Conservation (phyloP, 1,140 invertebrate species). For the Kradibia gibbosae region DNA sequence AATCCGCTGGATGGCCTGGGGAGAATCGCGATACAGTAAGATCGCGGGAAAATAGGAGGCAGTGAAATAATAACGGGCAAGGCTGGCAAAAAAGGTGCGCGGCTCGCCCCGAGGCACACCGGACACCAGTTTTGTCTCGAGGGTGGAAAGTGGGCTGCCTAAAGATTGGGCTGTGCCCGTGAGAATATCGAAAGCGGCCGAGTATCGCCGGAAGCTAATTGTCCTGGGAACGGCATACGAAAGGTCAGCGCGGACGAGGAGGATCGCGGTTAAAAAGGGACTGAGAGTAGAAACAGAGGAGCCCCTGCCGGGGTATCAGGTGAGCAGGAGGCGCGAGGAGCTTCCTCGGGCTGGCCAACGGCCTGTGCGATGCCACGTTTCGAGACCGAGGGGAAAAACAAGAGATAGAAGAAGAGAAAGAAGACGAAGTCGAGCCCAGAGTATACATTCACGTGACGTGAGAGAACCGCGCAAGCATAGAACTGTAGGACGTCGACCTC, state of each 20-base stretch:
- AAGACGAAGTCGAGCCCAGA: constrained; percentile 27
- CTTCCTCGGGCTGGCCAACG: background rate
- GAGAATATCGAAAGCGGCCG: too few relatives aligned
- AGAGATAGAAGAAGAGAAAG: constrained; percentile 25
- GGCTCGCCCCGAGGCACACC: too few relatives aligned
- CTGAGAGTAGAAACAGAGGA: constrained; percentile 13
- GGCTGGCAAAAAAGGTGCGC: too few relatives aligned
- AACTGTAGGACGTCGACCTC: constrained; percentile 34
- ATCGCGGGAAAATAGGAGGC: too few relatives aligned
- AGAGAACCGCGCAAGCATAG: background rate
- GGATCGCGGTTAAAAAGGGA: background rate
- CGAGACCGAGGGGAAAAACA: background rate
- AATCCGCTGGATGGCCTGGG: too few relatives aligned
- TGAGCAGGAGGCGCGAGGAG: constrained; percentile 38
- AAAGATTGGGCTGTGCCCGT: too few relatives aligned
- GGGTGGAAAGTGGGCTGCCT: too few relatives aligned
- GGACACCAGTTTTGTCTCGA: too few relatives aligned
- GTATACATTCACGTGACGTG: constrained; percentile 27
- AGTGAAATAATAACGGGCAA: too few relatives aligned
- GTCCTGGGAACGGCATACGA: background rate
- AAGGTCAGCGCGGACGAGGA: background rate
- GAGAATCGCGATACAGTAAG: too few relatives aligned
- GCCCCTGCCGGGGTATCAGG: constrained; percentile 5
- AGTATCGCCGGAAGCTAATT: background rate
- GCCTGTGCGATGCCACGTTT: background rate